These are phyloP conservation scores for Nanorana parkeri DNA, from an alignment of 2,113 vertebrate species.

Conservation along the genomic window DNA sequence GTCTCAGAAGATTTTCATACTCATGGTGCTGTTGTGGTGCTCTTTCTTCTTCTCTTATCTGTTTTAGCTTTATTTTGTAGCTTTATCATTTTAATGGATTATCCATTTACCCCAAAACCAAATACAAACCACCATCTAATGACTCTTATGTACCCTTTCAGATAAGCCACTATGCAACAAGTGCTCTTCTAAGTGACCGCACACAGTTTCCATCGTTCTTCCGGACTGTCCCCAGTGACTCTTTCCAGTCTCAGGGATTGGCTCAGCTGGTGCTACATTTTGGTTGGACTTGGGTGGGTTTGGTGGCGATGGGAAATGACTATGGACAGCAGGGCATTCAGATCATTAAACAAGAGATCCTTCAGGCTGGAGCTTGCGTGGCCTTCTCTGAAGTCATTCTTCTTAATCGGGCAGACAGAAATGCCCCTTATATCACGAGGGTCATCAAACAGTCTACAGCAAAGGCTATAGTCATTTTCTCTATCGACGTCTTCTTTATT, in stretches of 20 bases:
- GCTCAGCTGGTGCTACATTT: conserved; percentile 29
- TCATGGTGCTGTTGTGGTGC: too few species aligned
- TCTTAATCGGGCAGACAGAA: neutral
- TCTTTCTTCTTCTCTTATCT: too few species aligned
- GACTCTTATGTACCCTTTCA: conserved; percentile 52
- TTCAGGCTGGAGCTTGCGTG: conserved; percentile 25
- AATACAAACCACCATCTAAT: too few species aligned
- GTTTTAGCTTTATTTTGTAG: neutral
- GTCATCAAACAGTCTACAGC: conserved; percentile 21
- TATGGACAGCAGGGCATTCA: conserved; percentile 34
- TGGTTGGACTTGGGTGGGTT: conserved; percentile 23
- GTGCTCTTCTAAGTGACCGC: conserved; percentile 67
- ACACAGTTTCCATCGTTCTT: neutral
- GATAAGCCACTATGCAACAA: conserved; percentile 31
- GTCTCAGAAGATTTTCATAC: too few species aligned
- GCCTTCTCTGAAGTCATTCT: conserved; percentile 15
- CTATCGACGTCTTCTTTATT: conserved; percentile 10
- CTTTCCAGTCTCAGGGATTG: conserved; percentile 24
- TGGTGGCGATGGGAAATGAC: conserved; percentile 20
- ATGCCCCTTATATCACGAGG: neutral
- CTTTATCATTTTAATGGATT: neutral
- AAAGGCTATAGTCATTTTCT: neutral
- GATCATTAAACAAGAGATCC: conserved; percentile 12
- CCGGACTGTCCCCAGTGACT: neutral
- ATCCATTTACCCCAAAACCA: neutral